These are phyloP conservation scores for Cremastinae sp. DNA, from an alignment of 2,888 invertebrate genomes.

Conservation along the genomic window DNA sequence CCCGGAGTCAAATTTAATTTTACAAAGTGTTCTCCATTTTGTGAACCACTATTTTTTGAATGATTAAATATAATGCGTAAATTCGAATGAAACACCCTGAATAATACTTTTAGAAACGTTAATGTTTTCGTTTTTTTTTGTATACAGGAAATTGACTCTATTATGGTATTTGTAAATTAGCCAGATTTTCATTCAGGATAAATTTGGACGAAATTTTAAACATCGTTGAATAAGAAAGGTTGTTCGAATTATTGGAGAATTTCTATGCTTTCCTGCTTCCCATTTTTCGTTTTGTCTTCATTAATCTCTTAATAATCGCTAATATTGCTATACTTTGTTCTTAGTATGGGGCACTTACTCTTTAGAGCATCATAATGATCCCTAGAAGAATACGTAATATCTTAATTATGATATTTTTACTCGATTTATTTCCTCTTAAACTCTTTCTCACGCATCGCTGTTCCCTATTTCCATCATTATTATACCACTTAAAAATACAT, in stretches of 20 bases:
- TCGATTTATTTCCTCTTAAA: slow-evolving; percentile 40
- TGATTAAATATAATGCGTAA: slow-evolving; percentile 9
- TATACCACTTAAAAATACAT: slow-evolving; percentile 47
- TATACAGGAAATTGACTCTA: too few species aligned
- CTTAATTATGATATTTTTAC: slow-evolving; percentile 58
- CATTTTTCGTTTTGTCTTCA: slow-evolving; percentile 6
- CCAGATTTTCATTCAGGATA: too few species aligned
- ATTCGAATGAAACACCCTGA: slow-evolving; percentile 41
- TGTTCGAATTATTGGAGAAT: too few species aligned
- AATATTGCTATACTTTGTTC: slow-evolving; percentile 76
- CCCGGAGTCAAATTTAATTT: slow-evolving; percentile 21
- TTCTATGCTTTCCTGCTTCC: not conserved
- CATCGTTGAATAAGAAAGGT: too few species aligned
- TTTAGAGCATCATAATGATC: slow-evolving; percentile 69
- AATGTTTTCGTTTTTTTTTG: too few species aligned
- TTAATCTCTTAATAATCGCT: slow-evolving; percentile 68
- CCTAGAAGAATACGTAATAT: slow-evolving; percentile 59
- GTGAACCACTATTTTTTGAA: slow-evolving; percentile 14
- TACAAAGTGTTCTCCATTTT: not conserved
- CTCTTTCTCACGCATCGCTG: not conserved
- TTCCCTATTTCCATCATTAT: slow-evolving; percentile 46
- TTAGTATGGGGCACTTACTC: slow-evolving; percentile 67
- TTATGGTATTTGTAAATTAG: too few species aligned
- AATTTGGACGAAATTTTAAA: too few species aligned
- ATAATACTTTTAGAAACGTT: too few species aligned